Base-by-base conservation (phyloP, 2,113 vertebrate species). In the Silurus glanis region DNA sequence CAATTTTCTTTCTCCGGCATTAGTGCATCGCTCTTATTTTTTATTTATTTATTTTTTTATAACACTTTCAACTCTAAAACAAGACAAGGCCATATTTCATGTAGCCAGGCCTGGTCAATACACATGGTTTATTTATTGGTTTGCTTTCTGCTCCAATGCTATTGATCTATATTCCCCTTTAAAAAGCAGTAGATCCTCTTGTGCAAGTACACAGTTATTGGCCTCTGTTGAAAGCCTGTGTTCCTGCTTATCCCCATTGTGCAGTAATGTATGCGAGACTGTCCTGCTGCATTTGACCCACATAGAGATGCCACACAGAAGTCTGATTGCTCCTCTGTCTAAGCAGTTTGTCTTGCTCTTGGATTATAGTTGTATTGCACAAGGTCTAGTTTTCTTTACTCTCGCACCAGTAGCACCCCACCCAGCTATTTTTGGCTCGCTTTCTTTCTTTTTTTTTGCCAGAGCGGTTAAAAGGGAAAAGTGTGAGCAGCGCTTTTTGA, bases 231-330 rank as follows among this genome's bases (percentile, higher is more conserved):
- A 85, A 13, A 37, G 71, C 19, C 25, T 55, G 45, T 4, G 3
- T 51, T 74, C 72, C 17, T 47, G 6, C 6, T 16, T 14, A 21
- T 67, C 16, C 9, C 59, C 25, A n/a, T 0, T 14, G 23, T 82
- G 80, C 53, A 17, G 49, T 14, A n/a, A 28, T 80, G 75, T 74
- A 72, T 23, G 67, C 69, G 49, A 9, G 53, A 9, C 45, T 84
- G 83, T 88, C 89, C 85, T 87, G 83, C 88, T 80, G 83, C 72
- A 55, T 93, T 92, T 94, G 94, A 94, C 94, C 94, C 92, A 93
- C 88, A 93, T 94, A 89, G 85, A 89, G 84, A 86, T 82, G 91
- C 90, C 90, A 91, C 85, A 78, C 90, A 86, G 87, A 89, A 89
- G 88, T 88, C 82, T 87, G 72, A 89, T 90, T 89, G 87, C 23